Conservation (phyloP, 2,113 vertebrate species). For the Ibidorhyncha struthersii region DNA sequence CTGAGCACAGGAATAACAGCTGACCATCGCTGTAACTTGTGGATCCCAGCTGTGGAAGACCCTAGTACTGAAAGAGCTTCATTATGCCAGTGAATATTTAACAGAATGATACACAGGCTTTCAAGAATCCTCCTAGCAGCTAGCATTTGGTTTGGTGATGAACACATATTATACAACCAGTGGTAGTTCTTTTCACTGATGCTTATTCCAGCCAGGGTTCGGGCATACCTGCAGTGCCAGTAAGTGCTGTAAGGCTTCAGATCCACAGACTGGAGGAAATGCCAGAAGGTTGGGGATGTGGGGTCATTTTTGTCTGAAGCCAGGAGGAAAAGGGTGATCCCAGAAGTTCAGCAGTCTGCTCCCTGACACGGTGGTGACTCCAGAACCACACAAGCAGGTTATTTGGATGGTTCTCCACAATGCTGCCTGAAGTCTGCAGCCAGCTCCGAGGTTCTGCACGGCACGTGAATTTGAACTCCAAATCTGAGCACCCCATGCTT, state of each 20-base stretch:
- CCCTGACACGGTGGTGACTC: accelerated
- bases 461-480: no score
- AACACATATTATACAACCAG: background rate
- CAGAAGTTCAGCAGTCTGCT: background rate
- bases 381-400: background rate
- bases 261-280: background rate
- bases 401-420: background rate
- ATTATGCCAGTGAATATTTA: accelerated
- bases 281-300: no score
- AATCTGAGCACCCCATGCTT: background rate
- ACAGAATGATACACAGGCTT: accelerated
- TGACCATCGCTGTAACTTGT: background rate
- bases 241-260: background rate
- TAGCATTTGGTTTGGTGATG: background rate
- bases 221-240: background rate
- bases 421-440: accelerated
- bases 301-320: background rate
- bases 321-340: background rate
- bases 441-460: background rate
- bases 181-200: background rate
- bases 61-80: background rate
- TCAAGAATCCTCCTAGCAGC: background rate
- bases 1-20: background rate
- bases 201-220: background rate
- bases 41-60: background rate